phyloP scores from a whole-genome alignment of 2,888 invertebrate genomes.

The Pantelozetes paolii region DNA sequence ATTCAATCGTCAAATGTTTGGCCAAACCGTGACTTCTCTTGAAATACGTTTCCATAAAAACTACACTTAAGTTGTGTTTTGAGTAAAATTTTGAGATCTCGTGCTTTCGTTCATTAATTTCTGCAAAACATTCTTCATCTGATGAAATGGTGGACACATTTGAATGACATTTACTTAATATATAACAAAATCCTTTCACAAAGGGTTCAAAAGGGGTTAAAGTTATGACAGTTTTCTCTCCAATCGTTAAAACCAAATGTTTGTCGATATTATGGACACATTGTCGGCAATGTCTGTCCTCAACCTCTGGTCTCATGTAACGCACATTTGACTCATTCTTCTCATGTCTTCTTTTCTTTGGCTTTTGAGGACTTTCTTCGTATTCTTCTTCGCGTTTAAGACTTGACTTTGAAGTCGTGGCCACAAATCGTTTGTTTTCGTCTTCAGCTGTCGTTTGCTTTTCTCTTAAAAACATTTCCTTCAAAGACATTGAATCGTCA shows the following conservation, averaged over 20 bases:
- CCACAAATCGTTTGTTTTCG: slow-evolving; percentile 38
- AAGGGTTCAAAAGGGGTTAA: slow-evolving; percentile 39
- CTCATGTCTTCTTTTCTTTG: background rate
- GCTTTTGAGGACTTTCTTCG: slow-evolving; percentile 33
- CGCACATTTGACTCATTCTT: background rate
- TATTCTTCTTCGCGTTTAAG: slow-evolving; percentile 38
- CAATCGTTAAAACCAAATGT: slow-evolving; percentile 76
- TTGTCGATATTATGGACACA: slow-evolving; percentile 82
- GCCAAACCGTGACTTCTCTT: slow-evolving; percentile 16
- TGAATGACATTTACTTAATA: slow-evolving; percentile 29
- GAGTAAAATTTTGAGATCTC: slow-evolving; percentile 21
- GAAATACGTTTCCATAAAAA: slow-evolving; percentile 41
- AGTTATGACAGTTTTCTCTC: slow-evolving; percentile 60
- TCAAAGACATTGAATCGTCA: slow-evolving; percentile 56
- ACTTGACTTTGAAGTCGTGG: slow-evolving; percentile 26
- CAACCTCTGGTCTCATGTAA: slow-evolving; percentile 41
- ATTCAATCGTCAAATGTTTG: slow-evolving; percentile 61
- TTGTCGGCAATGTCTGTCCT: slow-evolving; percentile 61
- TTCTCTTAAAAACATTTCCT: slow-evolving; percentile 63
- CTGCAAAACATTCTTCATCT: slow-evolving; percentile 36
- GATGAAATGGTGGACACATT: slow-evolving; percentile 9
- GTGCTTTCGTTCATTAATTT: slow-evolving; percentile 34
- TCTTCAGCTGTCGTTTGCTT: slow-evolving; percentile 50
- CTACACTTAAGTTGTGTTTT: background rate
- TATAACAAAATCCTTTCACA: slow-evolving; percentile 34